These are phyloP conservation scores for Microplitis demolitor DNA, from an alignment of 1,140 invertebrate species.

Conservation along the genomic window DNA sequence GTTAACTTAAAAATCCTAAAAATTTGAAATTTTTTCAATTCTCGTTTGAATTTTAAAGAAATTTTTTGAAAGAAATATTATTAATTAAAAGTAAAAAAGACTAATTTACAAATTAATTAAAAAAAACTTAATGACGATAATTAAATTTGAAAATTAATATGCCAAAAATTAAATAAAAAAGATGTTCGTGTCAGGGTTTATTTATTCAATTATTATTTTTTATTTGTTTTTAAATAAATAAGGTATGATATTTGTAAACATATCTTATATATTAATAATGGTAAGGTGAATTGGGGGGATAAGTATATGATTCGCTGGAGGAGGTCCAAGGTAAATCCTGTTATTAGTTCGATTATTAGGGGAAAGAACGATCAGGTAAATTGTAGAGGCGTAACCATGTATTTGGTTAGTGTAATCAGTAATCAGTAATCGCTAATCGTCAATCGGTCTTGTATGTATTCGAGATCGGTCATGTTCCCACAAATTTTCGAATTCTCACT, in stretches of 20 bases:
- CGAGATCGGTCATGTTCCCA: slow-evolving; percentile 3
- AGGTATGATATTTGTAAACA: slow-evolving; percentile 4
- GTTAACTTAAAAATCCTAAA: too few relatives aligned
- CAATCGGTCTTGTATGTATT: slow-evolving; percentile 40
- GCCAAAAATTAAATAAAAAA: not conserved
- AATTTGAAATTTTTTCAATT: too few relatives aligned
- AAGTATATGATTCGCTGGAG: slow-evolving; percentile 48
- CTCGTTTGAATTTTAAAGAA: too few relatives aligned
- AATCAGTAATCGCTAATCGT: slow-evolving; percentile 41
- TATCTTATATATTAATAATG: slow-evolving; percentile 50
- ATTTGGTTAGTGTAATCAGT: slow-evolving; percentile 53
- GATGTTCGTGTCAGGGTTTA: not conserved
- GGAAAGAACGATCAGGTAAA: slow-evolving; percentile 46
- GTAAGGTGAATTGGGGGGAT: slow-evolving; percentile 51
- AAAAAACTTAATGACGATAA: too few relatives aligned
- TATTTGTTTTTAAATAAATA: not conserved
- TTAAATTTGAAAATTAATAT: not conserved
- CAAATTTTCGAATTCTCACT: slow-evolving; percentile 17
- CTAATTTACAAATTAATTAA: too few relatives aligned
- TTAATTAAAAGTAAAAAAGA: too few relatives aligned
- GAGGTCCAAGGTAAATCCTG: slow-evolving; percentile 41
- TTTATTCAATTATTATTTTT: not conserved
- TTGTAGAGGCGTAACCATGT: slow-evolving; percentile 49
- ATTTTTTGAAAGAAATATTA: too few relatives aligned
- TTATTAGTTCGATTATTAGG: slow-evolving; percentile 52